A percentile compares a stretch with the other conserved stretches of the same genome.
These are phyloP conservation scores for Corythoichthys intestinalis DNA, from an alignment of 2,113 vertebrate genomes.

Conservation along the genomic window DNA sequence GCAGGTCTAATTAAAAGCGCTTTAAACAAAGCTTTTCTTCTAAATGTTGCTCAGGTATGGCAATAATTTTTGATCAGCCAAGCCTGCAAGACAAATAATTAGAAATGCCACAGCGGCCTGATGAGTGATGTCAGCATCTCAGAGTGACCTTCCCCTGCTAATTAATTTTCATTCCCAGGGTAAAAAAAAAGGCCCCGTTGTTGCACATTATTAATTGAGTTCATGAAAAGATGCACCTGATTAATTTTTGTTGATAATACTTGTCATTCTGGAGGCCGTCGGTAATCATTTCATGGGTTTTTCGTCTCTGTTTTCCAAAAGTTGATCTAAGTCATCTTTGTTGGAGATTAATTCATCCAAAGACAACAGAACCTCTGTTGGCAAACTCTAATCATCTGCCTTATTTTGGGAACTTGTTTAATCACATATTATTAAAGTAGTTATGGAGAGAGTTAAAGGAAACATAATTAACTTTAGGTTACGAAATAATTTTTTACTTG, in stretches of 20 bases:
- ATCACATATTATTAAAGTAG: conserved; percentile 11
- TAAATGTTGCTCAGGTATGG: conserved; percentile 99
- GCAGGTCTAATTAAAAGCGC: conserved; percentile 99
- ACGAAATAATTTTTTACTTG: not conserved
- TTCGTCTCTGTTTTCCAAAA: conserved; percentile 91
- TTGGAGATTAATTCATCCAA: conserved; percentile 79
- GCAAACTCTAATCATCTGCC: not conserved
- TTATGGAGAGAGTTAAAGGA: not conserved
- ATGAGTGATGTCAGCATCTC: conserved; percentile 99
- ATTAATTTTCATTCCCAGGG: conserved; percentile 99
- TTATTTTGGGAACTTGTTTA: not conserved
- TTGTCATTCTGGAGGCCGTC: conserved; percentile 95
- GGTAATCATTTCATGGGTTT: conserved; percentile 97
- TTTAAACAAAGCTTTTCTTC: conserved; percentile 94
- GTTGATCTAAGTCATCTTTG: conserved; percentile 93
- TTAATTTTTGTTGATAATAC: conserved; percentile 99
- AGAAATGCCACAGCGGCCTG: conserved; percentile 99
- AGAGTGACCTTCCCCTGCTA: conserved; percentile 99
- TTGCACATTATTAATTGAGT: conserved; percentile 99
- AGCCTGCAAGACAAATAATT: conserved; percentile 99
- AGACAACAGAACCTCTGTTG: conserved; percentile 44
- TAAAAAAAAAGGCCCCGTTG: conserved; percentile 99
- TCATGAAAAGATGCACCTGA: conserved; percentile 99
- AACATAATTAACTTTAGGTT: conserved; percentile 30
- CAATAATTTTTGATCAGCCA: conserved; percentile 99